Evolutionary conservation across 1,140 invertebrate species (phyloP), one percentile per base, ranked within the genome.

Genomic region (Drosophila lacteicornis): DNA sequence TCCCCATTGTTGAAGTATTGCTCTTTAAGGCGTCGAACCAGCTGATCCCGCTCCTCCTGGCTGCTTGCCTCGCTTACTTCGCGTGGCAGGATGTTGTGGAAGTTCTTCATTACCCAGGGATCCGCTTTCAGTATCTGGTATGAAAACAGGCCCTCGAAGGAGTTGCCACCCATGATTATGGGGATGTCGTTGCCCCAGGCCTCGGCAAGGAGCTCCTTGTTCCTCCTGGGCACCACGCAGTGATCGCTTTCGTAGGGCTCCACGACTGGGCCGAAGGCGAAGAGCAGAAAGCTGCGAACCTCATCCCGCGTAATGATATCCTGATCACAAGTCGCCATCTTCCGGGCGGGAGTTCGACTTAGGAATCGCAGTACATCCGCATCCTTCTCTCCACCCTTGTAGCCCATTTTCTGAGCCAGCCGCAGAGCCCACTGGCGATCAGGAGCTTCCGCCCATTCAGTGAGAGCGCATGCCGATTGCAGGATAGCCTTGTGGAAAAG

Each of bases 401-500:
- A 92, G 27, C 91, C 92, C 33, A 92, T 42, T 0, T 59, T 47
- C 30, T 68, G 51, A 25, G 92, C 92, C 15, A 92, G 43, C 0
- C 81, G 77, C 49, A 66, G 76, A 1, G 73, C 75, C 68, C 75
- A 86, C 5, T 87, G 55, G 15, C 27, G 62, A 42, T 84, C 76
- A 11, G 79, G 68, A 11, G 43, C 60, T 2, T 81, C 43, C 7
- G 27, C 90, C 94, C 94, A 94, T 4, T 92, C 79, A 7, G 66
- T 75, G 8, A 93, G 50, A 0, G 93, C 93, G 9, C 91, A 93
- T 17, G 95, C 95, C 71, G 94, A 95, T 80, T 95, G 94, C 6
- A 93, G 36, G 47, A 94, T 93, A 4, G 92, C 92, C 65, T 91
- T 93, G 57, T 93, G 92, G 47, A 93, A 93, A 9, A 93, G 75